A percentile compares a stretch with the other conserved stretches of the same genome.
phyloP scores from a whole-genome alignment of 2,888 invertebrate genomes.

The Chirona hameri region DNA sequence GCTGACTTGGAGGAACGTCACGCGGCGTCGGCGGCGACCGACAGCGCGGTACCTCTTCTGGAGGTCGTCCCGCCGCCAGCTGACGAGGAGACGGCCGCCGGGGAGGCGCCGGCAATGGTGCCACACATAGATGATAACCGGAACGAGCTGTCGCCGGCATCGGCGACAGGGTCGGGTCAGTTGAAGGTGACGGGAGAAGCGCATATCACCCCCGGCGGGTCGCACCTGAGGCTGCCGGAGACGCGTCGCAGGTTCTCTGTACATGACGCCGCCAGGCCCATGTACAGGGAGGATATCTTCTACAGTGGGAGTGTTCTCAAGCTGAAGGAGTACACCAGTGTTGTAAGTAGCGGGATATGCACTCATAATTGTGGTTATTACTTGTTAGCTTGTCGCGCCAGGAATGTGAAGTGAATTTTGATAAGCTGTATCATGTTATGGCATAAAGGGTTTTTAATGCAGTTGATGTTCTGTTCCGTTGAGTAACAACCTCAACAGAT shows the following conservation, averaged over 20 bases:
- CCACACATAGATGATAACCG: slow-evolving; percentile 32
- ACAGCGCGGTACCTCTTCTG: background rate
- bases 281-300: slow-evolving; percentile 89
- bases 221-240: slow-evolving; percentile 32
- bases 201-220: no score
- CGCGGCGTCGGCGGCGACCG: background rate
- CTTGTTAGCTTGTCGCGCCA: no score
- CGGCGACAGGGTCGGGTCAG: slow-evolving; percentile 29
- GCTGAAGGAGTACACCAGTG: slow-evolving; percentile 80
- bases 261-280: slow-evolving; percentile 56
- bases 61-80: background rate
- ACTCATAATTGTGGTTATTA: no score
- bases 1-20: background rate
- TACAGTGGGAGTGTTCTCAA: slow-evolving; percentile 81
- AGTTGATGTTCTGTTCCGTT: no score
- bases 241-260: background rate
- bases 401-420: no score
- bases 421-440: no score
- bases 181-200: background rate
- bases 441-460: no score
- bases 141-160: slow-evolving; percentile 11
- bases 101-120: slow-evolving; percentile 3
- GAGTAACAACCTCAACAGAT: no score
- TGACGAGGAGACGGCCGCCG: background rate
- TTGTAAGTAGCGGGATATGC: slow-evolving; percentile 70